Evolutionary conservation across 2,888 invertebrate genomes (phyloP).

Genomic region (Agrotis clavis): DNA sequence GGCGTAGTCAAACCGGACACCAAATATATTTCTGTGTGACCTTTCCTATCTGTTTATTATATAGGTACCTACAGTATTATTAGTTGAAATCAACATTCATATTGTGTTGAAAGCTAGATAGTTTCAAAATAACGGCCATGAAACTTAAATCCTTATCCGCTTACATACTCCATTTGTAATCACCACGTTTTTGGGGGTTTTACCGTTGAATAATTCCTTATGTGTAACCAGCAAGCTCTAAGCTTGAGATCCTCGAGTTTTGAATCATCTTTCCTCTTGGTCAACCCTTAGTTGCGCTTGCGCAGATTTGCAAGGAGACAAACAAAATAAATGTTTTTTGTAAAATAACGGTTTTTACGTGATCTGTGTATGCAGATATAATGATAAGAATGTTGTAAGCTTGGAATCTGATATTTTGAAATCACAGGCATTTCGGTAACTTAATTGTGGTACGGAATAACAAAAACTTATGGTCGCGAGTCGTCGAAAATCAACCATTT

Average conservation of each 20-base stretch:
- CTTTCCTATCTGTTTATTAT: constrained; percentile 5
- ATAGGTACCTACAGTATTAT: too few species aligned
- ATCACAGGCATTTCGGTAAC: not conserved
- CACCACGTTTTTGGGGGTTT: not conserved
- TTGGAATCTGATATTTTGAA: constrained; percentile 5
- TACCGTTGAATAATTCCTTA: constrained; percentile 16
- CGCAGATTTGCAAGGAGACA: not conserved
- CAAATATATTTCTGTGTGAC: constrained; percentile 6
- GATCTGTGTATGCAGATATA: not conserved
- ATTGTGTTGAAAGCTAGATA: constrained; percentile 9
- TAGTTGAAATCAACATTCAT: constrained; percentile 24
- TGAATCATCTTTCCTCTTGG: constrained; percentile 13
- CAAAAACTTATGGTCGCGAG: too few species aligned
- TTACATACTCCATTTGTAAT: constrained; percentile 21
- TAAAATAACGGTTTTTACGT: constrained; percentile 35
- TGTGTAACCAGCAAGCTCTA: constrained; percentile 4
- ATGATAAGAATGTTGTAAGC: not conserved
- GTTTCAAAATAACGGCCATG: constrained; percentile 42
- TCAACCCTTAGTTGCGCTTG: constrained; percentile 13
- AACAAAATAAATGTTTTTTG: not conserved
- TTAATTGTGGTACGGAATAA: not conserved
- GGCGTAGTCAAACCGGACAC: constrained; percentile 12
- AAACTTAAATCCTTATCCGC: constrained; percentile 36
- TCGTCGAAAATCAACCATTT: too few species aligned
- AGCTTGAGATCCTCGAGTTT: not conserved